Evolutionary conservation across 2,797 vertebrate genomes (phyloP), one percentile per base, ranked within the genome.

Genomic region (Babyrousa celebensis): DNA sequence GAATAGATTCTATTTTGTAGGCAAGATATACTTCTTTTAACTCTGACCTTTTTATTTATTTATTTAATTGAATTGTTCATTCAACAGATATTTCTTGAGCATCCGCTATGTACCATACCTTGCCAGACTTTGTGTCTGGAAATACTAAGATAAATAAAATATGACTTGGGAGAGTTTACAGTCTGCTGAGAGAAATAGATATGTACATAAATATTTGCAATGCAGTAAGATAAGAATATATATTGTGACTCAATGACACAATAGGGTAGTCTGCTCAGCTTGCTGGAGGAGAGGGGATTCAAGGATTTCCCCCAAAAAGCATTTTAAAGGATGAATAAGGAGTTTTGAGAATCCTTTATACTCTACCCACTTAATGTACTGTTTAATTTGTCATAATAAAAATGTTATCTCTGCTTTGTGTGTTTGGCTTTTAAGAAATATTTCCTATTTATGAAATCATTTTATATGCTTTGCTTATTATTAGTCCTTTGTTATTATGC

Each of bases 341-440:
- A 74, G 18, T 84, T 95, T 72, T 79, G 20, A 95, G 40, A 3
- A 12, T 52, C 9, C 54, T 54, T 83, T 43, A 52, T 21, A 75
- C 12, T 91, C 68, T 87, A 48, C n/a, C 3, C 18, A 60, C 25
- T 92, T 77, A 67, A 48, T 18, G 2, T 32, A 12, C 32, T 82
- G 68, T 58, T 95, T 86, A 89, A 72, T 91, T 86, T 80, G 36
- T 87, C 23, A 89, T 82, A 96, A 93, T 78, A 84, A 91, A 89
- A 92, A 68, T 85, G 25, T 71, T 85, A 84, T 87, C 21, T 95
- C 84, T 91, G 65, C 20, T 84, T 63, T 93, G 32, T 58, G 43
- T 72, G 11, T 20, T 80, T 95, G 60, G 70, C 58, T 96, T 94
- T 85, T 82, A 88, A 95, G 70, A 92, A 74, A 9, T 79, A 71